Evolutionary conservation across 2,797 vertebrate genomes (phyloP), one percentile per base, ranked within the genome.

Genomic region (Bradypus variegatus): DNA sequence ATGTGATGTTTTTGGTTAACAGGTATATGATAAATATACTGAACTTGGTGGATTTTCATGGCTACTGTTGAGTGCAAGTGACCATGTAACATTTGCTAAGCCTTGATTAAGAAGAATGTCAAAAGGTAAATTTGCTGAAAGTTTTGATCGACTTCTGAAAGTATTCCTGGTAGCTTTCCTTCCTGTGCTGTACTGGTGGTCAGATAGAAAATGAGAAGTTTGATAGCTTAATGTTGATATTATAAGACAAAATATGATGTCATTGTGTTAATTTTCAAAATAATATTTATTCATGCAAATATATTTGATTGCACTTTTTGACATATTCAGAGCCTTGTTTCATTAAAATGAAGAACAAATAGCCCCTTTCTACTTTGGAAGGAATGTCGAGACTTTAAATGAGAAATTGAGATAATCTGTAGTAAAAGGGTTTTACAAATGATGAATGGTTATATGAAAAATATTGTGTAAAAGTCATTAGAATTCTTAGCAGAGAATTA

Each of bases 121-220:
- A 60, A 88, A 93, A 91, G 64, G 72, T 53, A 91, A 84, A 90
- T 67, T 94, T 86, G 55, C 93, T 92, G 69, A 55, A 85, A 90
- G 79, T 25, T 88, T 87, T 86, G 36, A 64, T 78, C 45, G 36
- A 53, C 64, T 77, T 93, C 85, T 70, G 67, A 78, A 31, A 91
- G 88, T 67, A 45, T 53, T 91, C 25, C 33, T 45, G 50, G 79
- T 75, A 53, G 8, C 21, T 78, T 75, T 58, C 50, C 31, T 90
- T 55, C 31, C 45, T 90, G n/a, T 41, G 53, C 29, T 70, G 11
- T 69, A 36, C 31, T 92, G 53, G 11, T 76, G 50, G 36, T 50
- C 29, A 73, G 69, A 64, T 27, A 75, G 21, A 33, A 89, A n/a
- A n/a, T 72, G 77, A 64, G 70, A 79, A 45, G 79, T 48, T 36